Percentiles rank a stretch among this genome's conserved stretches.
Evolutionary conservation across 35 echinoderm and acorn worm genomes (phyloP).

Genomic region (Antedon bifida): DNA sequence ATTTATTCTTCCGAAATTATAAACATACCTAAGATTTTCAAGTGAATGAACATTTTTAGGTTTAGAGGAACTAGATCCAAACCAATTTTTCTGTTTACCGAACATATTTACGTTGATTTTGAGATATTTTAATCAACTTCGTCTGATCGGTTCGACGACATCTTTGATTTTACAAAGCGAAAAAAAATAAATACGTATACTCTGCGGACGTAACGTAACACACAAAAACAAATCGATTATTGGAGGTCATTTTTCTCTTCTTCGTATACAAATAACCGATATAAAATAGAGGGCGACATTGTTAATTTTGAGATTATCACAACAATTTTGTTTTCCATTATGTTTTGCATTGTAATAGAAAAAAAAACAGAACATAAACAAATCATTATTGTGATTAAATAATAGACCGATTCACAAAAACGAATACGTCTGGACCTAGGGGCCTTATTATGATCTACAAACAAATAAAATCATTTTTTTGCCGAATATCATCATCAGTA

Average conservation of each 20-base stretch:
- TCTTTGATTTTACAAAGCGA: background rate
- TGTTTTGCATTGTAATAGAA: too few species aligned
- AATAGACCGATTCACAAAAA: too few species aligned
- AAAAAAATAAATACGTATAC: too few species aligned
- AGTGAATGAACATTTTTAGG: conserved; percentile 14
- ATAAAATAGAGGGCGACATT: background rate
- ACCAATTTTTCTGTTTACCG: conserved; percentile 5
- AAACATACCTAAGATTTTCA: conserved; percentile 5
- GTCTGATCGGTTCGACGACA: background rate
- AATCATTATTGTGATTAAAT: too few species aligned
- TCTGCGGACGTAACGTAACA: background rate
- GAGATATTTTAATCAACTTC: background rate
- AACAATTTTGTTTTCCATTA: too few species aligned
- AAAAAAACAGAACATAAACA: too few species aligned
- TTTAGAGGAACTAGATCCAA: background rate
- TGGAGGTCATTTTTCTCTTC: background rate
- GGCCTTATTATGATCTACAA: too few species aligned
- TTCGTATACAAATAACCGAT: background rate
- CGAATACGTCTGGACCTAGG: too few species aligned
- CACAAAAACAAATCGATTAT: background rate
- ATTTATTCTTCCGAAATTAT: too few species aligned
- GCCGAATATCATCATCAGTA: too few species aligned
- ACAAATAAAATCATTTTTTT: too few species aligned
- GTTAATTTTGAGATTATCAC: too few species aligned
- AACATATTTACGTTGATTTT: background rate